Conservation (phyloP, 2,797 vertebrate genomes). For the Cryptoprocta ferox region DNA sequence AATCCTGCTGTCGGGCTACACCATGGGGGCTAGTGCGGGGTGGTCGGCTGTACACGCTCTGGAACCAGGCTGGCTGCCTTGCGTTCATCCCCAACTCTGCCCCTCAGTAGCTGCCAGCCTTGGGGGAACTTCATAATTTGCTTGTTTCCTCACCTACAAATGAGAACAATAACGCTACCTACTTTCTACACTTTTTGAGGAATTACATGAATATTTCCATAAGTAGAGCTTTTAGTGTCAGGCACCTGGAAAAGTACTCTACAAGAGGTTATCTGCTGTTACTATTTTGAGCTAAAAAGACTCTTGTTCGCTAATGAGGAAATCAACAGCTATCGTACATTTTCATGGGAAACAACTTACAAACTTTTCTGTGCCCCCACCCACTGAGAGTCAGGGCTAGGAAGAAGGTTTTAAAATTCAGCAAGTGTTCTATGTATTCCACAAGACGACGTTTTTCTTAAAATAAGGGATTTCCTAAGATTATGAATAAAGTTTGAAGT, state of each 20-base stretch:
- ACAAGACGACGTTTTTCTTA: background rate
- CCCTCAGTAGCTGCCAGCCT: background rate
- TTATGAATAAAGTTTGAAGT: background rate
- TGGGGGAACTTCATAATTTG: background rate
- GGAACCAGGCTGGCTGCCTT: background rate
- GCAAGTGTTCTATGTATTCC: background rate
- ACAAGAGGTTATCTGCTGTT: background rate
- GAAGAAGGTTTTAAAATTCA: background rate
- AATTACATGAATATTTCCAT: background rate
- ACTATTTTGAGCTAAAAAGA: background rate
- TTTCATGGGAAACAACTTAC: background rate
- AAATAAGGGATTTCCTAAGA: background rate
- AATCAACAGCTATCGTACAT: background rate
- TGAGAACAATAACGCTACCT: background rate
- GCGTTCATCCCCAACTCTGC: background rate
- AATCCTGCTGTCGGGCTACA: too few species aligned
- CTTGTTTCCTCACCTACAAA: background rate
- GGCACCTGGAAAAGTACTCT: background rate
- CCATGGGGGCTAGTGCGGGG: rapidly evolving
- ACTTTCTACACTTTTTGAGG: background rate
- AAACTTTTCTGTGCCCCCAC: background rate
- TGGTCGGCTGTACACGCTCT: background rate
- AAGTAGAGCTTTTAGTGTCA: background rate
- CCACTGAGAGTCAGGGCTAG: background rate
- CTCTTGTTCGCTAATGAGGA: background rate